These are phyloP conservation scores for Myocastor coypus DNA, from an alignment of 2,113 vertebrate species.

Conservation along the genomic window DNA sequence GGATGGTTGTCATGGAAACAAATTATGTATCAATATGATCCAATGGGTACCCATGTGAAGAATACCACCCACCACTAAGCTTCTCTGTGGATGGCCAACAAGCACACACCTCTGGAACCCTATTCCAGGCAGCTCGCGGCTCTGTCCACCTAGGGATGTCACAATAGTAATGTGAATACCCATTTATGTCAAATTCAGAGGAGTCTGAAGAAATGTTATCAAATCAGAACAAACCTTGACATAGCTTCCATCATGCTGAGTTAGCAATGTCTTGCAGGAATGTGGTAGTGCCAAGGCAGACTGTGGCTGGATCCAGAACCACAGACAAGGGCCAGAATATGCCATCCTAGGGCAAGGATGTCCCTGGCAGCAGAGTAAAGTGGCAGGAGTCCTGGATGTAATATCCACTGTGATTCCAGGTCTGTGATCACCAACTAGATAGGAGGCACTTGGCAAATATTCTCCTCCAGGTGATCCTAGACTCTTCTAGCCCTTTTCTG, in stretches of 20 bases:
- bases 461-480: background rate
- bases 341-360: background rate
- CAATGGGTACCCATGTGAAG: background rate
- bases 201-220: background rate
- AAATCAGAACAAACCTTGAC: background rate
- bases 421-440: background rate
- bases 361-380: background rate
- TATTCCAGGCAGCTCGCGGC: background rate
- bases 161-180: background rate
- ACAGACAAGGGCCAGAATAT: background rate
- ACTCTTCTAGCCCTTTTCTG: background rate
- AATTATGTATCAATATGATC: constrained; percentile 18
- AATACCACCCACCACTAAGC: constrained; percentile 30
- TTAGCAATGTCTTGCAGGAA: background rate
- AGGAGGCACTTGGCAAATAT: background rate
- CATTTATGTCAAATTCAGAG: background rate
- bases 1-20: constrained; percentile 68
- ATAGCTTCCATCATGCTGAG: background rate
- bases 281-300: background rate
- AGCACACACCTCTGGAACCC: constrained; percentile 20
- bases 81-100: background rate
- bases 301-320: background rate
- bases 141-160: background rate
- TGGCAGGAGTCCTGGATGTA: background rate
- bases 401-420: background rate